Evolutionary conservation across 2,113 vertebrate genomes (phyloP), one percentile per base, ranked within the genome.

Genomic region (Octodon degus): DNA sequence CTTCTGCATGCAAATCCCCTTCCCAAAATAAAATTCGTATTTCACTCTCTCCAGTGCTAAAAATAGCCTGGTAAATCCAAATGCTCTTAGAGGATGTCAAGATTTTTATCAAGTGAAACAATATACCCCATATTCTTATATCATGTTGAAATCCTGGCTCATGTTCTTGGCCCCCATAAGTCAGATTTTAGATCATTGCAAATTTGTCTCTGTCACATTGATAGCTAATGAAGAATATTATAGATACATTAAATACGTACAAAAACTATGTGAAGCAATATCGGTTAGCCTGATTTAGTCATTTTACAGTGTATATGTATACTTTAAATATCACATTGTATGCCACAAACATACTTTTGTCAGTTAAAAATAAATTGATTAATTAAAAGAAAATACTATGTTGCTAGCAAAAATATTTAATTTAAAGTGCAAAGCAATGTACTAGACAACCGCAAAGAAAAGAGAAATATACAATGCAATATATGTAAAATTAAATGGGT

Each of bases 81-180:
- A 86, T 90, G 62, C 3, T 91, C 6, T 37, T 34, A 82, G 1
- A 4, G 24, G 19, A 91, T 47, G 89, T 89, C 67, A 89, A 58
- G 7, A 79, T 76, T 79, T 90, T 40, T 93, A 25, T 30, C 76
- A 88, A 76, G 24, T 93, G 53, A 93, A 3, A 88, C 27, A 16
- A 72, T 3, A 65, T 74, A 62, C 0, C 7, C 76, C 22, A 92
- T 40, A 19, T 80, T 30, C 2, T 14, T 27, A 84, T 30, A 65
- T 34, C 30, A 34, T 88, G 4, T 76, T 89, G 74, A 79, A 96
- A 95, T 86, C 94, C 32, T 72, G 72, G 24, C 50, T 79, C 6
- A 32, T 55, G 13, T 3, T 40, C 22, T 58, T 72, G 83, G 30
- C n/a, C 17, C 55, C 34, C 19, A 5, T 72, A 94, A 89, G 19